Evolutionary conservation across 1,140 invertebrate species (phyloP).

Genomic region (Leptinotarsa undecemlineata): DNA sequence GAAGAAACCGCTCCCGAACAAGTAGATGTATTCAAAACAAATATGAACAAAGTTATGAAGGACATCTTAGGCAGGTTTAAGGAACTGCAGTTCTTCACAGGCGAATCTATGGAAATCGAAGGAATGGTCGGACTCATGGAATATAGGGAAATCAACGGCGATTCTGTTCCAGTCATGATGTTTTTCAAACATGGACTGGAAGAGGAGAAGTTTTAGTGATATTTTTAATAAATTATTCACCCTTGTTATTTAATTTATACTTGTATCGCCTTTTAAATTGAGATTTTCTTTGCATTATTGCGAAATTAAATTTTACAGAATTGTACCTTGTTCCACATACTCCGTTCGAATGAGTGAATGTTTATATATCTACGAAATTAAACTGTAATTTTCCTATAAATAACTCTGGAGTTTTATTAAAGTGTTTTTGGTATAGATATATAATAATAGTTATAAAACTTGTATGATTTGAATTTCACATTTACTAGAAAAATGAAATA

Average conservation of each 20-base stretch:
- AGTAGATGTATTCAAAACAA: constrained; percentile 86
- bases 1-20: constrained; percentile 79
- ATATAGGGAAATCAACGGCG: constrained; percentile 82
- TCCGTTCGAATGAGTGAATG: constrained; percentile 20
- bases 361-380: constrained; percentile 23
- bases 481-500: too few species aligned
- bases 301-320: constrained; percentile 14
- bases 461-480: too few species aligned
- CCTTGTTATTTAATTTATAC: constrained; percentile 31
- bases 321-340: background rate
- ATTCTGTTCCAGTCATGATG: constrained; percentile 84
- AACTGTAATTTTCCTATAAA: background rate
- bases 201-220: constrained; percentile 87
- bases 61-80: constrained; percentile 90
- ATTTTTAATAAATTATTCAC: constrained; percentile 27
- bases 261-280: constrained; percentile 10
- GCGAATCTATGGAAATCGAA: constrained; percentile 92
- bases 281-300: constrained; percentile 6
- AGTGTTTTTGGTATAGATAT: too few species aligned
- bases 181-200: constrained; percentile 94
- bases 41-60: constrained; percentile 95
- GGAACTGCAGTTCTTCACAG: constrained; percentile 92
- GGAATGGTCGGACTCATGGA: constrained; percentile 92
- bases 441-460: too few species aligned
- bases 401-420: background rate